These are phyloP conservation scores for Cryptoprocta ferox DNA, from an alignment of 2,797 vertebrate species.

Conservation along the genomic window DNA sequence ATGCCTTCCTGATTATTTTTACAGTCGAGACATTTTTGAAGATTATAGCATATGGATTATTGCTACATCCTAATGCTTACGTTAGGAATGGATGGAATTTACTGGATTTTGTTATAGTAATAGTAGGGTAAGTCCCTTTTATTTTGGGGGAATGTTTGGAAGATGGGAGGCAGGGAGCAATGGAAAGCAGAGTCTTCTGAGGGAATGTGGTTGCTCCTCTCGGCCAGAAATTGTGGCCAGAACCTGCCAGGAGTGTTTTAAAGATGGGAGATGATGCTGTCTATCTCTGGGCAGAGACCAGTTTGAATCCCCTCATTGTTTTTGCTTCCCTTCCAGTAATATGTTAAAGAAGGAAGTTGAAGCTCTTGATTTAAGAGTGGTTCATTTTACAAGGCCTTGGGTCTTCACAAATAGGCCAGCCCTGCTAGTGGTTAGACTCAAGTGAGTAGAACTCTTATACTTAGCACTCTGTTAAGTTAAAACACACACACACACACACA, in stretches of 20 bases:
- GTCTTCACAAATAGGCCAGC: conserved; percentile 23
- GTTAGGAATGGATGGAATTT: conserved; percentile 99
- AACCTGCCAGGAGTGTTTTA: neutral
- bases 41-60: conserved; percentile 98
- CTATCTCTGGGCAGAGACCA: neutral
- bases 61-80: conserved; percentile 98
- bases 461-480: conserved; percentile 2
- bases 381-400: conserved; percentile 32
- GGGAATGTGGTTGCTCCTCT: neutral
- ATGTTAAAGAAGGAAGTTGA: neutral
- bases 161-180: neutral
- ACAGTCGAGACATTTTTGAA: conserved; percentile 99
- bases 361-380: neutral
- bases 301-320: neutral
- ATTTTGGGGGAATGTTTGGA: conserved; percentile 30
- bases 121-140: conserved; percentile 94
- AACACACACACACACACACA: neutral
- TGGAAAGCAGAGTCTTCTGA: neutral
- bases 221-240: neutral
- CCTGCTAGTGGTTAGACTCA: neutral
- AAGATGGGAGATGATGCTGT: neutral
- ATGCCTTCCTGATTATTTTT: conserved; percentile 99
- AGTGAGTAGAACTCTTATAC: neutral
- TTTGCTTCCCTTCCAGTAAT: neutral
- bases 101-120: conserved; percentile 99